These are phyloP conservation scores for Lomographa bimaculata DNA, from an alignment of 2,888 invertebrate species.

Conservation along the genomic window DNA sequence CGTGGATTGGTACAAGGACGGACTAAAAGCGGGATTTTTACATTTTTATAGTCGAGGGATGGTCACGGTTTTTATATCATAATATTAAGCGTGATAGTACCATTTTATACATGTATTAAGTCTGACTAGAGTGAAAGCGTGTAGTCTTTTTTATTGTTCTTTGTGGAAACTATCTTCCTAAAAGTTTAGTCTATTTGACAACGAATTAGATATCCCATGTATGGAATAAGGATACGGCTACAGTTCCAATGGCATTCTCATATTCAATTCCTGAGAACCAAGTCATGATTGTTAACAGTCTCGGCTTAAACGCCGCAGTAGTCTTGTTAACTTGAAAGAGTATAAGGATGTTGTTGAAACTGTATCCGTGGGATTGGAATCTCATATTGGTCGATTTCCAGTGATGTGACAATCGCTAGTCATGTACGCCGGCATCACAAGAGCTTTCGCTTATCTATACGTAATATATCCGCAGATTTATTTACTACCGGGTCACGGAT, in stretches of 20 bases:
- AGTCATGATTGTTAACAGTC: too few relatives aligned
- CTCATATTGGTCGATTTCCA: conserved; percentile 57
- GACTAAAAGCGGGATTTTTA: conserved; percentile 47
- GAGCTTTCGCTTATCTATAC: conserved; percentile 22
- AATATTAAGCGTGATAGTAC: conserved; percentile 30
- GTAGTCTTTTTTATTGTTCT: conserved; percentile 43
- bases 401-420: conserved; percentile 74
- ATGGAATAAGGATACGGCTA: conserved; percentile 37
- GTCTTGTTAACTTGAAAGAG: too few relatives aligned
- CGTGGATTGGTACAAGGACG: conserved; percentile 42
- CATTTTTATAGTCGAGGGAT: conserved; percentile 47
- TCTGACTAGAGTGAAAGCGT: conserved; percentile 58
- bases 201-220: conserved; percentile 62
- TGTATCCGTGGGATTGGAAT: conserved; percentile 52
- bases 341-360: too few relatives aligned
- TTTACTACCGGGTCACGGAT: too few relatives aligned
- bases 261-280: too few relatives aligned
- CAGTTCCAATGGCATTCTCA: conserved; percentile 44
- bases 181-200: conserved; percentile 54
- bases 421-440: conserved; percentile 75
- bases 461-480: conserved; percentile 17
- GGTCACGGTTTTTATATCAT: conserved; percentile 33
- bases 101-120: conserved; percentile 43
- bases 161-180: conserved; percentile 37
- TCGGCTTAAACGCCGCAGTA: too few relatives aligned